Base-by-base conservation (phyloP, 2,888 invertebrate genomes). In the Netelia virgata region DNA sequence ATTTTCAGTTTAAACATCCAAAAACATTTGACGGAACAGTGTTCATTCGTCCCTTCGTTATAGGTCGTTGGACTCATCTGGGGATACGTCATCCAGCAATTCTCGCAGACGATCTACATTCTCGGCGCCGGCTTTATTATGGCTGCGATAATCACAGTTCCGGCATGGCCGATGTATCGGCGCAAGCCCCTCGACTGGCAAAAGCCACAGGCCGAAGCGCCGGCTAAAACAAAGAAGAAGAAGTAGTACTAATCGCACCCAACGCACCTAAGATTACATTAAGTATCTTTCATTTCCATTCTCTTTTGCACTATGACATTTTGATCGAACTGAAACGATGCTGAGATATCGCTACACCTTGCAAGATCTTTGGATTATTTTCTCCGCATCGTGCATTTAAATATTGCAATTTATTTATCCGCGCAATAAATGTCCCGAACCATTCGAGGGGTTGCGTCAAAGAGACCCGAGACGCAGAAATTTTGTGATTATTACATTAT, bases 81-180 rank as follows among this genome's bases (percentile, higher is more conserved):
- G 97, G 99, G 99, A 55, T 98, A 98, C 90, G 96, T 97, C 70
- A 98, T 98, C 87, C 98, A 99, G 93, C 98, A 98, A 93, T 99
- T 99, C 93, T 99, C 98, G 0, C 98, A 98, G 93, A 98, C 98
- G 0, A 97, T 99, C 43, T 98, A 98, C 91, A 98, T 98, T 91
- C 94, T 99, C 69, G 97, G 97, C 47, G 98, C 97, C 90, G 99
- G 99, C 86, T 98, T 98, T 91, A 94, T 97, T 1, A 94, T 99
- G 86, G 98, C 98, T 63, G 96, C 97, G 57, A 94, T 98, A 91
- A 97, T 98, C 63, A 98, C 98, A 0, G 96, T 99, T 90, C 98
- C 98, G 36, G 98, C 98, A n/a, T 99, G 99, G 98, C 98, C 98
- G 0, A 97, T 98, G 96, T 99, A 98, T 91, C 95, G 98, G 86